A percentile compares a stretch with the other conserved stretches of the same genome.
These are phyloP conservation scores for Darwinula stevensoni DNA, from an alignment of 2,888 invertebrate genomes.

Conservation along the genomic window DNA sequence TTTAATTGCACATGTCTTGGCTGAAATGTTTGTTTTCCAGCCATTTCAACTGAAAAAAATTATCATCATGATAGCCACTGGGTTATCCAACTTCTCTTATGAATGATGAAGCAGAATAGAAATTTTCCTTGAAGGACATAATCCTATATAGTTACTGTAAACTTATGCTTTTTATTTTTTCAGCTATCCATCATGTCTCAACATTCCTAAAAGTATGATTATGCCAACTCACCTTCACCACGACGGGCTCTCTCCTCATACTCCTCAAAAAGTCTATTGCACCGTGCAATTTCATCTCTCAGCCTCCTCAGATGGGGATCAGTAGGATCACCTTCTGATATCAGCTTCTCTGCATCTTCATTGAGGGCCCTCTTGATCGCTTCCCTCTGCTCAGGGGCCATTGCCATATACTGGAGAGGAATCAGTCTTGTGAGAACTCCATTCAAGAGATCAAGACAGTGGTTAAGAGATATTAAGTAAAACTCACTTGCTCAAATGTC, in stretches of 20 bases:
- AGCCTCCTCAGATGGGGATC: constrained; percentile 69
- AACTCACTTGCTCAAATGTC: constrained; percentile 26
- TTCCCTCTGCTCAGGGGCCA: constrained; percentile 83
- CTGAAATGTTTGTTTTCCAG: no score
- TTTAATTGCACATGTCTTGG: no score
- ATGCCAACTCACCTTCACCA: constrained; percentile 14
- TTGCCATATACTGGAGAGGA: constrained; percentile 43
- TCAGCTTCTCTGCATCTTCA: constrained; percentile 83
- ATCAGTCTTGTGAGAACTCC: constrained; percentile 6
- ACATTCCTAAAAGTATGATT: constrained; percentile 8
- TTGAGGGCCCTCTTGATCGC: constrained; percentile 79
- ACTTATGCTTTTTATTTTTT: neutral
- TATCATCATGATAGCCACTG: no score
- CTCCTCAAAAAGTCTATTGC: constrained; percentile 72
- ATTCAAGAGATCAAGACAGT: no score
- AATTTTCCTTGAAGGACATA: no score
- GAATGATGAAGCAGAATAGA: no score
- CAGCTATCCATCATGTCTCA: constrained; percentile 6
- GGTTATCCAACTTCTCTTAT: no score
- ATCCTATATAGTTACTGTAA: neutral
- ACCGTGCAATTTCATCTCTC: constrained; percentile 73
- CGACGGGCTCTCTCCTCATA: constrained; percentile 31
- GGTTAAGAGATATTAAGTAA: neutral
- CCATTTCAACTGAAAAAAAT: no score
- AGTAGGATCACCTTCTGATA: constrained; percentile 81